Conservation (phyloP, 2,888 invertebrate species). For the Microctonus hyperodae region DNA sequence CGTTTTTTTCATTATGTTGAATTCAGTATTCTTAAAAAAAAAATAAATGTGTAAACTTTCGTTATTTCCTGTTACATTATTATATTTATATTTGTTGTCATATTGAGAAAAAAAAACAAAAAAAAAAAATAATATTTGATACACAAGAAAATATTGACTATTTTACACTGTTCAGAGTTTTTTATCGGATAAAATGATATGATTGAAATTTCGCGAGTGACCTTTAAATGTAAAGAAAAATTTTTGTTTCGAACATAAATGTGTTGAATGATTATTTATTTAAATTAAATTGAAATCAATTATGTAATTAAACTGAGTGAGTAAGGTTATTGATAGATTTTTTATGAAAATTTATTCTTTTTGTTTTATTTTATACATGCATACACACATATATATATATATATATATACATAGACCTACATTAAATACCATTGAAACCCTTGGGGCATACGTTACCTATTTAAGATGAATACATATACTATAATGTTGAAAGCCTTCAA, state of each 20-base stretch:
- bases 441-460: constrained; percentile 4
- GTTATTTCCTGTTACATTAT: constrained; percentile 37
- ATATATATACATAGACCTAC: background rate
- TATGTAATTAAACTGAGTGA: constrained; percentile 18
- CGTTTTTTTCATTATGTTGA: too few species aligned
- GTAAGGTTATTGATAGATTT: constrained; percentile 35
- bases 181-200: constrained; percentile 8
- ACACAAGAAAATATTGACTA: constrained; percentile 5
- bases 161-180: constrained; percentile 25
- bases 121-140: constrained; percentile 2
- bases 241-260: background rate
- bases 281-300: background rate
- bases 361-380: background rate
- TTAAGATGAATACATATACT: constrained; percentile 13
- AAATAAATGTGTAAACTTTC: constrained; percentile 32
- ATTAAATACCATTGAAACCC: constrained; percentile 1
- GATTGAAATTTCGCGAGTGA: background rate
- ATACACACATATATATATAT: constrained; percentile 13
- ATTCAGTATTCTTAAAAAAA: too few species aligned
- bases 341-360: constrained; percentile 14
- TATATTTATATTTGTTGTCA: constrained; percentile 21
- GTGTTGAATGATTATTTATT: constrained; percentile 7
- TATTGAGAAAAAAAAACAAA: constrained; percentile 5
- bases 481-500: constrained; percentile 4
- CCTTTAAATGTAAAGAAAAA: background rate